Base-by-base conservation (phyloP, 1,140 invertebrate species). In the Pseudomyrmex concolor region DNA sequence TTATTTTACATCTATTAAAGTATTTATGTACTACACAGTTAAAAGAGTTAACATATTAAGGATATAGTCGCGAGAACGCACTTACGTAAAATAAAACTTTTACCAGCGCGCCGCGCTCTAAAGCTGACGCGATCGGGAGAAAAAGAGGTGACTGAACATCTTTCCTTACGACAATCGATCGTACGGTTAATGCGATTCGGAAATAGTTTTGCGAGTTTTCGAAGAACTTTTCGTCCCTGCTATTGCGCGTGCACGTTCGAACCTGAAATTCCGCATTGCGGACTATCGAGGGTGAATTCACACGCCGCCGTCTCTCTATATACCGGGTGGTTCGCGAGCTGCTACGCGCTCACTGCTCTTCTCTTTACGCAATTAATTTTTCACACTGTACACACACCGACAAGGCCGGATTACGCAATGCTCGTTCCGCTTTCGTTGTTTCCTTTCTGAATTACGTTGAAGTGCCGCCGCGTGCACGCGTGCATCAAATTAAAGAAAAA, bases 221-320 rank as follows among this genome's bases (percentile, higher is more conserved):
- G 48, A 48, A 66, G 60, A 78, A 78, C 66, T 90, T 89, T 89
- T 85, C 87, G 78, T 74, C 67, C 34, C 54, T 92, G 88, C 89
- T 91, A 81, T 88, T 86, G 89, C 89, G 88, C 88, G 89, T 88
- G 64, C 87, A 91, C 85, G 84, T 89, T 92, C 89, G 88, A 90
- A 91, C 88, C 83, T 86, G 87, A 90, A 91, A 93, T 91, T 92
- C 92, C 93, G 93, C 93, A 94, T 89, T 94, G 93, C 93, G 93
- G 93, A 92, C 92, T 91, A 92, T 93, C 90, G 91, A 90, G 85
- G 89, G 88, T 91, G 91, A 92, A 93, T 94, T 93, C 90, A 89
- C 89, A 92, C 89, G 88, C 86, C 85, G 87, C 84, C 34, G 5
- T 34, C 34, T 34, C 34, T 34, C 88, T 89, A 88, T 88, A 91